Evolutionary conservation across 2,888 invertebrate genomes (phyloP).

Genomic region (Xanthorhoe designata): DNA sequence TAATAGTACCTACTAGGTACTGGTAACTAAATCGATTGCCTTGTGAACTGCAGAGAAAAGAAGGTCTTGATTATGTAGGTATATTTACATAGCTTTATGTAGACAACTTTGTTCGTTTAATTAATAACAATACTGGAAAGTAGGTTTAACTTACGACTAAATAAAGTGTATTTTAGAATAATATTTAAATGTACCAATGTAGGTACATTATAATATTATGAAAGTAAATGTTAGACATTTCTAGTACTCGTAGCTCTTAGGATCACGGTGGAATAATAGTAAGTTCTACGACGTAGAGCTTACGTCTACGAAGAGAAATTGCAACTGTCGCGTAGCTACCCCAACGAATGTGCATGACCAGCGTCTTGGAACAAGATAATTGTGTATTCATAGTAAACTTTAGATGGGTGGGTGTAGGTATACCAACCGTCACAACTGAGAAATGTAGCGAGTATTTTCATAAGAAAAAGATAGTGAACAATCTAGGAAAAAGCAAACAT

Average conservation of each 20-base stretch:
- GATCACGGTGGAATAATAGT: too few species aligned
- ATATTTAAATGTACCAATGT: too few species aligned
- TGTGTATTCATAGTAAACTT: not conserved
- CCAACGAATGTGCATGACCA: conserved; percentile 6
- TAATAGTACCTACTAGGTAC: not conserved
- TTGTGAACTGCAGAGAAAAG: not conserved
- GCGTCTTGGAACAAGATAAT: not conserved
- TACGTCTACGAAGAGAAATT: conserved; percentile 7
- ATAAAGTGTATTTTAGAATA: too few species aligned
- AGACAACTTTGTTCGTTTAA: not conserved
- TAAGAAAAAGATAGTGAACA: not conserved
- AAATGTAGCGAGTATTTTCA: not conserved
- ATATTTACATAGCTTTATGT: not conserved
- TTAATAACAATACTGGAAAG: not conserved
- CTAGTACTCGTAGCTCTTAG: too few species aligned
- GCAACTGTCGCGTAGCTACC: not conserved
- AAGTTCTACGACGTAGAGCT: conserved; percentile 13
- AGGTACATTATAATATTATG: too few species aligned
- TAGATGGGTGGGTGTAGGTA: not conserved
- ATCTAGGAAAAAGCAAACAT: too few species aligned
- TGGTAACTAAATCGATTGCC: conserved; percentile 8
- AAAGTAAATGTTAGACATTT: too few species aligned
- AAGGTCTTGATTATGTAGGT: conserved; percentile 3
- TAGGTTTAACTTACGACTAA: too few species aligned
- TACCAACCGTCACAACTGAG: not conserved